These are phyloP conservation scores for Circaetus gallicus DNA, from an alignment of 2,113 vertebrate genomes.

Conservation along the genomic window DNA sequence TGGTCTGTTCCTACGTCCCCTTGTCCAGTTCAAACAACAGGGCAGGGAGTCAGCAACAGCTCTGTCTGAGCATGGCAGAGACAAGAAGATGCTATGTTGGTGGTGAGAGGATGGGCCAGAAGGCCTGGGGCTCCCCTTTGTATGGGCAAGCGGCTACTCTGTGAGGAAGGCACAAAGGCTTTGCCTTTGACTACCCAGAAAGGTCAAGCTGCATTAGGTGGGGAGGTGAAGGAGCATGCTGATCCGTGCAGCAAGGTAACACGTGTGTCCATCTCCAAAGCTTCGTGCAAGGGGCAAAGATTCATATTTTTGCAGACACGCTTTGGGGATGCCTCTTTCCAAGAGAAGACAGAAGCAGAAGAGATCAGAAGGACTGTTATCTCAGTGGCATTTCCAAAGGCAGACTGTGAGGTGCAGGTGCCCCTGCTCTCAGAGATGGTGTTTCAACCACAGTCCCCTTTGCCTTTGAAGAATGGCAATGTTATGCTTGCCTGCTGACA, in stretches of 20 bases:
- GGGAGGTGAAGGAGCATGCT: not conserved
- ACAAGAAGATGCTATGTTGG: not conserved
- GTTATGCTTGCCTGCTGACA: not conserved
- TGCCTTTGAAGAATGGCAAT: not conserved
- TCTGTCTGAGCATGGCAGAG: not conserved
- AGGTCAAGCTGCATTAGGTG: not conserved
- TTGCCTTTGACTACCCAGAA: not conserved
- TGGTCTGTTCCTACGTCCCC: rapidly evolving
- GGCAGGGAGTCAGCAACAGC: not conserved
- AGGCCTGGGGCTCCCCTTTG: not conserved
- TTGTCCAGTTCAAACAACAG: not conserved
- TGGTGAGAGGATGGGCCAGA: not conserved
- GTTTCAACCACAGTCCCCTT: not conserved
- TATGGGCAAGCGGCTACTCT: not conserved
- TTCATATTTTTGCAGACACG: not conserved
- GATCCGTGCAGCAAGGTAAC: not conserved
- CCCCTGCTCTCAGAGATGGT: not conserved
- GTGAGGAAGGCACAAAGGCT: not conserved
- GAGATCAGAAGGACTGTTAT: slow-evolving; percentile 20
- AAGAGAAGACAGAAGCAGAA: not conserved
- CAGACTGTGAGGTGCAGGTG: not conserved
- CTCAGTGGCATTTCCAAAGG: slow-evolving; percentile 32
- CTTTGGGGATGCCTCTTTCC: not conserved
- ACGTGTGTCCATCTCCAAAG: not conserved
- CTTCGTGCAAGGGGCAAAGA: not conserved